These are phyloP conservation scores for Cichladusa arquata DNA, from an alignment of 2,113 vertebrate genomes.

Conservation along the genomic window DNA sequence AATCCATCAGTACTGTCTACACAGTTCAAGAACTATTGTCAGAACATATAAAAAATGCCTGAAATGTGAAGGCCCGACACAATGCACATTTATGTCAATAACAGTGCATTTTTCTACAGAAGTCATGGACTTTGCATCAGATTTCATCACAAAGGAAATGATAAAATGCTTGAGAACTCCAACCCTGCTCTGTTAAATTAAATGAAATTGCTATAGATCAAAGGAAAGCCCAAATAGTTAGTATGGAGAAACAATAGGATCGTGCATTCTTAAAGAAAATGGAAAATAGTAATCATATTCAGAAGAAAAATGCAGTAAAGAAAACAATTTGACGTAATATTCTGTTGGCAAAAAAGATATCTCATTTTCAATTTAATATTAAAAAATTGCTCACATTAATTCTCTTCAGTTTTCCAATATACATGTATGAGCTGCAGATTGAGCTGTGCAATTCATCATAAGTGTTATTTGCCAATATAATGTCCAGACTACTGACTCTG, in stretches of 20 bases:
- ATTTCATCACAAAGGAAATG: conserved; percentile 57
- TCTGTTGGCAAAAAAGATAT: conserved; percentile 66
- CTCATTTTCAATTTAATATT: conserved; percentile 69
- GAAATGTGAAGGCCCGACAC: conserved; percentile 46
- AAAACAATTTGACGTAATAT: conserved; percentile 63
- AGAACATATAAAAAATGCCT: conserved; percentile 40
- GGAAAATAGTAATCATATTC: conserved; percentile 53
- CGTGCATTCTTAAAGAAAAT: conserved; percentile 58
- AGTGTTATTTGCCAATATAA: conserved; percentile 62
- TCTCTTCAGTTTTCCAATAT: conserved; percentile 66
- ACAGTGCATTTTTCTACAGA: conserved; percentile 36
- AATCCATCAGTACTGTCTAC: conserved; percentile 60
- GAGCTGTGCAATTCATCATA: conserved; percentile 64
- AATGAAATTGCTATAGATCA: conserved; percentile 56
- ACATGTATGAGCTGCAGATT: conserved; percentile 66
- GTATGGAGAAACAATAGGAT: conserved; percentile 42
- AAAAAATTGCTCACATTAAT: conserved; percentile 70
- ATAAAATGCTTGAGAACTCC: conserved; percentile 53
- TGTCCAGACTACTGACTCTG: conserved; percentile 41
- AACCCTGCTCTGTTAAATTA: conserved; percentile 52
- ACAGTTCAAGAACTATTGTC: conserved; percentile 58
- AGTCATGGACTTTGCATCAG: conserved; percentile 49
- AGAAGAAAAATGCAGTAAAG: conserved; percentile 64
- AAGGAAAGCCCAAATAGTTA: conserved; percentile 33
- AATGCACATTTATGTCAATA: conserved; percentile 63